Conservation (phyloP, 1,140 invertebrate genomes). For the Globodera ellingtonae region DNA sequence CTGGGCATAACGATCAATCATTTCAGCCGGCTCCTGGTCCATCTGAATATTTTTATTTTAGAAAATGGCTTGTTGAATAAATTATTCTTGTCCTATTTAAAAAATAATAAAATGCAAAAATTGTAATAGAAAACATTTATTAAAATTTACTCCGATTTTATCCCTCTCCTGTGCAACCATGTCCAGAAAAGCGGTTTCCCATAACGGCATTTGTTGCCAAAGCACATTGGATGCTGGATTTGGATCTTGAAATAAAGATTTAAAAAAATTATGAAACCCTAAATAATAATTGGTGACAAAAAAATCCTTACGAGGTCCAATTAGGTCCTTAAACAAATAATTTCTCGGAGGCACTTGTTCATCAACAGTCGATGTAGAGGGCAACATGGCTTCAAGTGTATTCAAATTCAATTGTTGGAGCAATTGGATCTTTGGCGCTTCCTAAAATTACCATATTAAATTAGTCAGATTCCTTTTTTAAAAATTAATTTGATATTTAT, state of each 20-base stretch:
- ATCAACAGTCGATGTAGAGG: not conserved
- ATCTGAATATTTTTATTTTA: conserved; percentile 69
- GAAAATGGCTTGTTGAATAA: not conserved
- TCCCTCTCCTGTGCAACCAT: conserved; percentile 97
- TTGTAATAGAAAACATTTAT: not conserved
- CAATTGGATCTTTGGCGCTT: not conserved
- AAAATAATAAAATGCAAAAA: conserved; percentile 3
- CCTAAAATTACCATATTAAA: not conserved
- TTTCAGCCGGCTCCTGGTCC: conserved; percentile 97
- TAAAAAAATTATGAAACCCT: not conserved
- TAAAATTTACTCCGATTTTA: conserved; percentile 77
- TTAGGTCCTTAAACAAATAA: conserved; percentile 28
- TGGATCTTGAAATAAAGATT: not conserved
- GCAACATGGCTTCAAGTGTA: conserved; percentile 5
- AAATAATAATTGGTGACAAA: not conserved
- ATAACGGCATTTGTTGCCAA: conserved; percentile 99
- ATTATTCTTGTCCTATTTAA: not conserved
- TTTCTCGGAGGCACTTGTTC: conserved; percentile 1
- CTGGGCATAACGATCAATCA: conserved; percentile 97
- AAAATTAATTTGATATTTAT: too few species aligned
- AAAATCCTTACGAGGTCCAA: not conserved
- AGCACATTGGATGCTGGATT: conserved; percentile 73
- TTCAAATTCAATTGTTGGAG: not conserved
- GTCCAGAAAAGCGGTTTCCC: conserved; percentile 98
- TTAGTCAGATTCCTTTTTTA: too few species aligned